phyloP scores from a whole-genome alignment of 2,797 vertebrate genomes.

The Sandelia bainsii region DNA sequence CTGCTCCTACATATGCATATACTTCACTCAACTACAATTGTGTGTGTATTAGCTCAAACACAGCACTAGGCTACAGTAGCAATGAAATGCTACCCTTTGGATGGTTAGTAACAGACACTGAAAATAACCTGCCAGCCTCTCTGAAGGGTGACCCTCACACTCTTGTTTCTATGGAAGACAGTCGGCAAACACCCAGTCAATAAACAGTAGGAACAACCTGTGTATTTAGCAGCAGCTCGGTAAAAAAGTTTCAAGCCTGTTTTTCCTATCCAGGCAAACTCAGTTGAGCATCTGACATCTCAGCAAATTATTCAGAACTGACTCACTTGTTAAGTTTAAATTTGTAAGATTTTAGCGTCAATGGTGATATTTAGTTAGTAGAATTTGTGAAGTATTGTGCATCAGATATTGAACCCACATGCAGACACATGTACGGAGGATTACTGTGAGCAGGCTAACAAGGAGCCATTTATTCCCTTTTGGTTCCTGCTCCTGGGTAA shows the following conservation, averaged over 20 bases:
- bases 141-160: constrained; percentile 75
- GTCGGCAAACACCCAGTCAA: constrained; percentile 60
- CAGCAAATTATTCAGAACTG: not conserved
- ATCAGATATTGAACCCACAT: constrained; percentile 11
- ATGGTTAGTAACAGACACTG: constrained; percentile 71
- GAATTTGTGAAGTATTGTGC: not conserved
- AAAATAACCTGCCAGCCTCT: constrained; percentile 71
- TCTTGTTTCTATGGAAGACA: constrained; percentile 70
- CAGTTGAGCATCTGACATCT: constrained; percentile 27
- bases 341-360: not conserved
- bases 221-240: constrained; percentile 62
- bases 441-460: constrained; percentile 41
- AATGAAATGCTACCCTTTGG: constrained; percentile 60
- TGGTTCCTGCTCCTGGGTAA: constrained; percentile 20
- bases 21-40: constrained; percentile 9
- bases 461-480: constrained; percentile 47
- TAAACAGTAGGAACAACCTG: constrained; percentile 46
- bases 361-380: constrained; percentile 5
- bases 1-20: not conserved
- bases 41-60: constrained; percentile 6
- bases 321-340: not conserved
- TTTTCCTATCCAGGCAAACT: constrained; percentile 46
- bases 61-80: constrained; percentile 10
- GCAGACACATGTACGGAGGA: constrained; percentile 17
- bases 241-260: constrained; percentile 30